phyloP scores from a whole-genome alignment of 2,888 invertebrate genomes.

The Aphodius granarius region DNA sequence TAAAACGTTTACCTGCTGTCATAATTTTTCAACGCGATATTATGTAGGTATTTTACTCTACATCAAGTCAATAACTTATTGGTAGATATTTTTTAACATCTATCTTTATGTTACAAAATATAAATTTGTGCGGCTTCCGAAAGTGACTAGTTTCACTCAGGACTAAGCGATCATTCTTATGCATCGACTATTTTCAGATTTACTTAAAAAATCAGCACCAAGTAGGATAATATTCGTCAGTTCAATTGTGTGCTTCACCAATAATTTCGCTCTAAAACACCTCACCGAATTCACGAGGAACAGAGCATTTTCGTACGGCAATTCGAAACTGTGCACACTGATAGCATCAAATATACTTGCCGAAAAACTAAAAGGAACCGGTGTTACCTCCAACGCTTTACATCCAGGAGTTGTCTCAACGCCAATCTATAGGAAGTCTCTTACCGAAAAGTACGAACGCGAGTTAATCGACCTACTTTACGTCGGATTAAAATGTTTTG shows the following conservation, averaged over 20 bases:
- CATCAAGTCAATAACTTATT: too few relatives aligned
- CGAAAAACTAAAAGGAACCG: conserved; percentile 40
- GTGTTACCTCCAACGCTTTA: conserved; percentile 47
- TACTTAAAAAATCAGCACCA: conserved; percentile 47
- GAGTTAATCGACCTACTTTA: neutral
- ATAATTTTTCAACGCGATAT: too few relatives aligned
- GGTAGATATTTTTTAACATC: too few relatives aligned
- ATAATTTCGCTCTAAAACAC: conserved; percentile 40
- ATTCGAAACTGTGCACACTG: conserved; percentile 47
- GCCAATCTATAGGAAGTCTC: conserved; percentile 10
- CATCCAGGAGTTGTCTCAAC: conserved; percentile 48
- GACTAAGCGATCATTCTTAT: too few relatives aligned
- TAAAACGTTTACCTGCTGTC: too few relatives aligned
- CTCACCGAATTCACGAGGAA: conserved; percentile 6
- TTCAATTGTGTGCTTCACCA: conserved; percentile 43
- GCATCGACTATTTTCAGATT: conserved; percentile 43
- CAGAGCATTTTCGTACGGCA: conserved; percentile 40
- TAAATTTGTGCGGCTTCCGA: too few relatives aligned
- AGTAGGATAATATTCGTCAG: conserved; percentile 48
- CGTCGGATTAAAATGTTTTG: neutral
- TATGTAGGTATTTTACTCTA: too few relatives aligned
- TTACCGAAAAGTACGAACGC: neutral
- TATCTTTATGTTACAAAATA: too few relatives aligned
- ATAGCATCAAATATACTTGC: conserved; percentile 48
- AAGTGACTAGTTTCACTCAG: too few relatives aligned